Evolutionary conservation across 1,140 invertebrate genomes (phyloP).

Genomic region (Rhyacophila brunnea): DNA sequence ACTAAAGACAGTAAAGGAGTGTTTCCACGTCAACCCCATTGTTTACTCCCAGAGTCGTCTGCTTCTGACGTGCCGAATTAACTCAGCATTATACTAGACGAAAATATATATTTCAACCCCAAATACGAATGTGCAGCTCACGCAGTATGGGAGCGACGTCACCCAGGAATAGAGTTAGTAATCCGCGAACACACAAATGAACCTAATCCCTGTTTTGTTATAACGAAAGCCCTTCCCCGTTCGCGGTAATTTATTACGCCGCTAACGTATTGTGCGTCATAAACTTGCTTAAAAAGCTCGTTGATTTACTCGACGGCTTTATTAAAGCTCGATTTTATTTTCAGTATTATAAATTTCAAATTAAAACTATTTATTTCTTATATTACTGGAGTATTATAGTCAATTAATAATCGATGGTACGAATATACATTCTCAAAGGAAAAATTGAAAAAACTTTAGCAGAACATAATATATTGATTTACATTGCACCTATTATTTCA

Average conservation of each 20-base stretch:
- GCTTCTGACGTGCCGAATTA: constrained; percentile 27
- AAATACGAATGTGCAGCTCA: constrained; percentile 4
- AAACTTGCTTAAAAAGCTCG: background rate
- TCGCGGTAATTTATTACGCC: constrained; percentile 5
- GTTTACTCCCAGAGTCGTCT: constrained; percentile 19
- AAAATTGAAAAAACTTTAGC: no score
- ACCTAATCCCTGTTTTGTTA: constrained; percentile 21
- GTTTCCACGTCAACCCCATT: constrained; percentile 22
- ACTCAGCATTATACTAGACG: constrained; percentile 15
- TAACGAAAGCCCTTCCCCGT: background rate
- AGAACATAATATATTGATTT: no score
- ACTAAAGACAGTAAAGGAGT: background rate
- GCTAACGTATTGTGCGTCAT: constrained; percentile 13
- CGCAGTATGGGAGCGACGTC: constrained; percentile 5
- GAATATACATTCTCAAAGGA: no score
- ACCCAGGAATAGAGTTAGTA: background rate
- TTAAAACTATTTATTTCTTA: no score
- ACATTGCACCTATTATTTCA: no score
- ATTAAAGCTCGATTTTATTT: no score
- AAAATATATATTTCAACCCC: constrained; percentile 17
- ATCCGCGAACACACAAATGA: constrained; percentile 17
- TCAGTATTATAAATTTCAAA: no score
- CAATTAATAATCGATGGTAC: no score
- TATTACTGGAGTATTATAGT: no score
- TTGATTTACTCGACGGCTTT: no score